Evolutionary conservation across 2,888 invertebrate species (phyloP).

Genomic region (Diachrysia chrysitis): DNA sequence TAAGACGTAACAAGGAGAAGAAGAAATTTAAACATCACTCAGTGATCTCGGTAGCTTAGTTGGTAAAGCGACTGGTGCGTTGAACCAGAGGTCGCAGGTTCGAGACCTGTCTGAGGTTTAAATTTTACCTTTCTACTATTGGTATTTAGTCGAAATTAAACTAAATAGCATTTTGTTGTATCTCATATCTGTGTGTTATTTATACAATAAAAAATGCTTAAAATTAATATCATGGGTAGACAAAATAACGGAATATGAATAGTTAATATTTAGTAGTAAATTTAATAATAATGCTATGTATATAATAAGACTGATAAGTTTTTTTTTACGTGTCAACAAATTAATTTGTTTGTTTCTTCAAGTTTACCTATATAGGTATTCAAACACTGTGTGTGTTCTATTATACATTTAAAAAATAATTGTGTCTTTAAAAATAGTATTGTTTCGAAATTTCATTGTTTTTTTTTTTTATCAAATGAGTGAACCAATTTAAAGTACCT

Average conservation of each 20-base stretch:
- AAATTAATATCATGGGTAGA: neutral
- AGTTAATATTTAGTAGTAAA: neutral
- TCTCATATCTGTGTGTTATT: too few relatives aligned
- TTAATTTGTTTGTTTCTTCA: slow-evolving; percentile 7
- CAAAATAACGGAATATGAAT: neutral
- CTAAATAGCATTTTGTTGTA: too few relatives aligned
- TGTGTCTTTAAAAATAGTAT: neutral
- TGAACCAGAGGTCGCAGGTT: too few relatives aligned
- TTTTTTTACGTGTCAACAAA: slow-evolving; percentile 20
- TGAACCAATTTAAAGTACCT: neutral
- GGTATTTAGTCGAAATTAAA: too few relatives aligned
- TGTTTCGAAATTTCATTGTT: too few relatives aligned
- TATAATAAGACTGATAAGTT: slow-evolving; percentile 53
- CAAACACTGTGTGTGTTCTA: neutral
- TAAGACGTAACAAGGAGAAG: too few relatives aligned
- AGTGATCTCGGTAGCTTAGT: too few relatives aligned
- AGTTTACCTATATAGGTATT: slow-evolving; percentile 17
- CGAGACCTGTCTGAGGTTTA: too few relatives aligned
- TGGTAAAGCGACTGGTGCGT: too few relatives aligned
- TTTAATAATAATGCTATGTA: slow-evolving; percentile 25
- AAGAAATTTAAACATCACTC: too few relatives aligned
- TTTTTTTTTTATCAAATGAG: neutral
- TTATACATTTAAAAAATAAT: neutral
- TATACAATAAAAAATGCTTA: too few relatives aligned
- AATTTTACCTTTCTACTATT: too few relatives aligned